Conservation (phyloP, 2,797 vertebrate species). For the Chrysocyon brachyurus region DNA sequence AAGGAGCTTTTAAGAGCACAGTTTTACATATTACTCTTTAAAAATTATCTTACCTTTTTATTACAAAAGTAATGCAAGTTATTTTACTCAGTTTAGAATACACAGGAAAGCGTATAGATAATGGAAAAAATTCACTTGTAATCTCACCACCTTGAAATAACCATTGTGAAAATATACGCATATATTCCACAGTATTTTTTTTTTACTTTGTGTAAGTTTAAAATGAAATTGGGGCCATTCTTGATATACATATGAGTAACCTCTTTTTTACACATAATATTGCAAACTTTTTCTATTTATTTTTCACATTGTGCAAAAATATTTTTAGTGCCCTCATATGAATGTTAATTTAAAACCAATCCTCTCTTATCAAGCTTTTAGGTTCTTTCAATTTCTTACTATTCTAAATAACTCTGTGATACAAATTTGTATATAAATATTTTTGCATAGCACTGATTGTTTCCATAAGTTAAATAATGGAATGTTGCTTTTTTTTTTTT, state of each 20-base stretch:
- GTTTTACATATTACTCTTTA: conserved; percentile 36
- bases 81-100: conserved; percentile 70
- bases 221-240: conserved; percentile 69
- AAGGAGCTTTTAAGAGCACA: not conserved
- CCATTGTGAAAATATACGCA: conserved; percentile 22
- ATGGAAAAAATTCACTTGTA: conserved; percentile 47
- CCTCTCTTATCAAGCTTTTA: conserved; percentile 39
- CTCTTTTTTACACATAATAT: conserved; percentile 53
- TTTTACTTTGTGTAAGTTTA: not conserved
- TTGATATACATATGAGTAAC: conserved; percentile 34
- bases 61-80: conserved; percentile 59
- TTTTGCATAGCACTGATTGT: not conserved
- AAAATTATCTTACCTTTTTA: conserved; percentile 68
- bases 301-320: conserved; percentile 66
- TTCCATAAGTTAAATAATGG: not conserved
- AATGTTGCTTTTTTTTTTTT: not conserved
- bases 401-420: conserved; percentile 61
- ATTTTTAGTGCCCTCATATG: conserved; percentile 40
- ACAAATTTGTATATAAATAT: conserved; percentile 64
- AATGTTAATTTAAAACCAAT: conserved; percentile 75
- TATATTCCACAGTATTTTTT: not conserved
- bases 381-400: conserved; percentile 24
- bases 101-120: conserved; percentile 38
- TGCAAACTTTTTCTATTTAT: conserved; percentile 60
- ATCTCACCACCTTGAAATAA: conserved; percentile 66